Evolutionary conservation across 2,888 invertebrate genomes (phyloP), one percentile per base, ranked within the genome.

Genomic region (Hanleya hanleyi): DNA sequence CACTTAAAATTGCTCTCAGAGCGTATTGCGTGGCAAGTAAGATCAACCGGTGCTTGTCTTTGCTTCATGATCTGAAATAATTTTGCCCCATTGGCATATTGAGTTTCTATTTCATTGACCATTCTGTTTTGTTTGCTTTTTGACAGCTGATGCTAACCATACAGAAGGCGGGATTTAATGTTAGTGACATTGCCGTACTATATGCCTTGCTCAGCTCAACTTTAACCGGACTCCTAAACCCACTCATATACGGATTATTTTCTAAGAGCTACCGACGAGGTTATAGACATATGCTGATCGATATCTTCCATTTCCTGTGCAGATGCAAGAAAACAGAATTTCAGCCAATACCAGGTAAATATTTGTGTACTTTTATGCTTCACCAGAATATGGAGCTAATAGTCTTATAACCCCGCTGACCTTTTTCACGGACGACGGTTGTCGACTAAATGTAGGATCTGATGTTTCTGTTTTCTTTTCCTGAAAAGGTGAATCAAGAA

Each of bases 201-300:
- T 87, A 87, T 74, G 82, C 85, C 65, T 78, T 86, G 49, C 78
- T 87, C 35, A 83, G 84, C 47, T 86, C 86, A 33, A 82, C 86
- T 3, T 78, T 87, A 29, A 84, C 87, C 29, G 86, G 87, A 4
- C 79, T 87, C 33, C 77, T 87, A 33, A 87, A 87, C 65, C 87
- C 87, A 1, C 69, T 87, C 35, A 76, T 87, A 26, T 86, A 87
- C 72, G 85, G 82, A 32, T 78, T 85, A 33, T 83, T 83, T 64
- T 82, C 84, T 47, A 77, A 78, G n/a, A 74, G 78, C 9, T 87
- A 86, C 76, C 74, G 87, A 15, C 73, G 75, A 12, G 86, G 87
- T 2, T 87, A 87, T 76, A 12, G 66, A 0, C 57, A 69, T 33
- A 57, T 79, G 22, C 67, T 79, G 29, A 33, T 37, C 47, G 64